Evolutionary conservation across 2,888 invertebrate species (phyloP).

Genomic region (Bruchidius siliquastri): DNA sequence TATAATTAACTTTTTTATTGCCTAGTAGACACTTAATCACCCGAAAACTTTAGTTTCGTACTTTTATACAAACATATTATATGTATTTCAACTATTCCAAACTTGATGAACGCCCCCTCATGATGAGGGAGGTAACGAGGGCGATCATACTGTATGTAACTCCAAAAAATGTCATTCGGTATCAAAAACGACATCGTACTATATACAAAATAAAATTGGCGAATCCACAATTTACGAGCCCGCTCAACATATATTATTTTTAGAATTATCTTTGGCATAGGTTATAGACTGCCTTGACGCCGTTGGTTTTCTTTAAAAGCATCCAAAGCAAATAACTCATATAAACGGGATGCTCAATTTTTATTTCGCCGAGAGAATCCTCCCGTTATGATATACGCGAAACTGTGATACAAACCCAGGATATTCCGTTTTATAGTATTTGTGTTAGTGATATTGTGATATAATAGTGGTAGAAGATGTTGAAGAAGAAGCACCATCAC

Average conservation of each 20-base stretch:
- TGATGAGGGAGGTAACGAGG: no score
- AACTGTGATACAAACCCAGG: not conserved
- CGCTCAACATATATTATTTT: conserved; percentile 32
- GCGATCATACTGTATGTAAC: no score
- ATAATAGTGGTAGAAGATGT: conserved; percentile 20
- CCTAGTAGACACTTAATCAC: no score
- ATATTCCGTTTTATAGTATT: not conserved
- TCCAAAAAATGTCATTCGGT: not conserved
- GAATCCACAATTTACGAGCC: not conserved
- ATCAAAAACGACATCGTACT: not conserved
- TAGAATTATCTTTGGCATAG: conserved; percentile 39
- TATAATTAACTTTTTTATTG: no score
- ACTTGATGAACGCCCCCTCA: no score
- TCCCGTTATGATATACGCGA: not conserved
- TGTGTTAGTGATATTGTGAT: not conserved
- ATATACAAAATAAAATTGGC: not conserved
- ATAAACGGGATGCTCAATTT: conserved; percentile 1
- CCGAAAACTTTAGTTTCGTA: no score
- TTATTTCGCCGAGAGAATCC: not conserved
- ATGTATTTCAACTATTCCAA: no score
- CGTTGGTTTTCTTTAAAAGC: not conserved
- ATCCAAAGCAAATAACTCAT: not conserved
- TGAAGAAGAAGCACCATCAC: conserved; percentile 30
- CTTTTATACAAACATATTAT: no score
- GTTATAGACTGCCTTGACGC: conserved; percentile 25